A percentile compares a stretch with the other conserved stretches of the same genome.
Conservation (phyloP, 2,113 vertebrate genomes). For the Leucopsar rothschildi region DNA sequence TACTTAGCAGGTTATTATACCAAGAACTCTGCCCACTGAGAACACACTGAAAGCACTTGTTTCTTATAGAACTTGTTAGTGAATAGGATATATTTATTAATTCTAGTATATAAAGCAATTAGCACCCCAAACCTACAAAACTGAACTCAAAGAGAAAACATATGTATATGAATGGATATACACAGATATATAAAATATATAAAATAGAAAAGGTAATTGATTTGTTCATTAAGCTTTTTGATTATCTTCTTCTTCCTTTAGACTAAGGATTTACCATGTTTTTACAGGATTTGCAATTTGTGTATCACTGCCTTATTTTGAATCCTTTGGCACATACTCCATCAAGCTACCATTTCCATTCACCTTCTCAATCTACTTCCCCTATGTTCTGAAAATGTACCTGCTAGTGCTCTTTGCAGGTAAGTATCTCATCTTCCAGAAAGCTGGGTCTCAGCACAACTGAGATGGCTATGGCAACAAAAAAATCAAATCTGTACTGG, state of each 20-base stretch:
- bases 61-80: not conserved
- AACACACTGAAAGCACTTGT: not conserved
- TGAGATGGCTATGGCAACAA: not conserved
- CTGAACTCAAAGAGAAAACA: not conserved
- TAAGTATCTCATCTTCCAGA: constrained; percentile 68
- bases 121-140: not conserved
- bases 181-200: accelerated
- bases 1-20: not conserved
- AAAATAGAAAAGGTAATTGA: not conserved
- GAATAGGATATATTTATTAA: not conserved
- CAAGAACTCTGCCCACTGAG: not conserved
- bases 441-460: not conserved
- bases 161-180: not conserved
- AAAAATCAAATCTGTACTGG: not conserved
- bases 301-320: constrained; percentile 79
- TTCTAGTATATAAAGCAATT: not conserved
- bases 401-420: constrained; percentile 79
- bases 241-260: not conserved
- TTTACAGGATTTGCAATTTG: constrained; percentile 81
- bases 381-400: constrained; percentile 77
- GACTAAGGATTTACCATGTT: not conserved
- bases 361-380: constrained; percentile 67
- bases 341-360: constrained; percentile 62
- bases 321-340: constrained; percentile 71
- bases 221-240: not conserved